Conservation (phyloP, 2,113 vertebrate species). For the Hippocampus barbouri region DNA sequence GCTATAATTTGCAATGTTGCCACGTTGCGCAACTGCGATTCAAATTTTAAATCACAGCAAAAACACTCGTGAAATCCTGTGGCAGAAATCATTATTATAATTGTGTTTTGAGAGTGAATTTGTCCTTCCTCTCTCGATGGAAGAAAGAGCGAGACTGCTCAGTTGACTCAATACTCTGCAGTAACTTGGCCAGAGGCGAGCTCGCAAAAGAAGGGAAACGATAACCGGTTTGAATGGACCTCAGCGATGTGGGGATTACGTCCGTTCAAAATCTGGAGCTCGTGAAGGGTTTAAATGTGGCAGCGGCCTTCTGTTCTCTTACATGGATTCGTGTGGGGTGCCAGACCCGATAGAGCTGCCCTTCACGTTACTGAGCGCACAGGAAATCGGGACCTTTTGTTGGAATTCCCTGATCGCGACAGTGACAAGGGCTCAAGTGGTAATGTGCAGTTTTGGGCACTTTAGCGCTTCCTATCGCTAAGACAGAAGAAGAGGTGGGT, state of each 20-base stretch:
- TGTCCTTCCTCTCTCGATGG: neutral
- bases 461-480: neutral
- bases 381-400: slow-evolving; percentile 29
- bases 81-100: too few species aligned
- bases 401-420: slow-evolving; percentile 23
- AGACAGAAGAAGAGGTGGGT: slow-evolving; percentile 17
- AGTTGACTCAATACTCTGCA: neutral
- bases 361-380: slow-evolving; percentile 26
- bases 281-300: slow-evolving; percentile 2
- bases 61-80: too few species aligned
- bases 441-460: neutral
- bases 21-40: too few species aligned
- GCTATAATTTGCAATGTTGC: too few species aligned
- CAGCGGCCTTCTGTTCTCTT: slow-evolving; percentile 13
- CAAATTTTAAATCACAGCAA: too few species aligned
- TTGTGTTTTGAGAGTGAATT: neutral
- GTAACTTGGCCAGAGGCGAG: neutral
- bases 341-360: slow-evolving; percentile 21
- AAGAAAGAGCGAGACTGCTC: neutral
- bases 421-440: slow-evolving; percentile 29
- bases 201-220: neutral
- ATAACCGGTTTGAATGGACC: neutral
- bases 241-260: neutral
- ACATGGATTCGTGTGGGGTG: neutral
- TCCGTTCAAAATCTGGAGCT: slow-evolving; percentile 3